A percentile compares a stretch with the other conserved stretches of the same genome.
phyloP scores from a whole-genome alignment of 2,113 vertebrate species.

The Elanoides forficatus region DNA sequence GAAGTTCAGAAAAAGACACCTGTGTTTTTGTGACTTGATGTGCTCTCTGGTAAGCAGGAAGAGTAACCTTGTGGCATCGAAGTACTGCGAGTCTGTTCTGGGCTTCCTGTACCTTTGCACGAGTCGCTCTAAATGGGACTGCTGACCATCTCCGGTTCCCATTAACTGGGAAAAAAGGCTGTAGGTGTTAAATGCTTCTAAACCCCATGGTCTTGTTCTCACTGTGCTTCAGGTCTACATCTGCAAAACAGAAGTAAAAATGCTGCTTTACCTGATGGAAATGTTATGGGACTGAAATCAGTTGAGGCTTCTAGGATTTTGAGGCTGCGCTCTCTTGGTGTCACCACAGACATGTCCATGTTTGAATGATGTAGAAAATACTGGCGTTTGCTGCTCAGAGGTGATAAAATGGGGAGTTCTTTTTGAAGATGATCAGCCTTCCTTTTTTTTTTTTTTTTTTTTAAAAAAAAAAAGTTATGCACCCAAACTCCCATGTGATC shows the following conservation, averaged over 20 bases:
- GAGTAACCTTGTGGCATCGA: not conserved
- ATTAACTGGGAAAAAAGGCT: not conserved
- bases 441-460: not conserved
- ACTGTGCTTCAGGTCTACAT: not conserved
- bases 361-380: not conserved
- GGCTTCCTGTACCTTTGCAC: not conserved
- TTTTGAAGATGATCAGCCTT: not conserved
- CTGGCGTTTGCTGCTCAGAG: not conserved
- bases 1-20: not conserved
- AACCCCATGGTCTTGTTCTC: not conserved
- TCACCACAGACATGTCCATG: rapidly evolving
- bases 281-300: not conserved
- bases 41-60: not conserved
- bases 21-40: not conserved
- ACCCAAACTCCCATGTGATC: not conserved
- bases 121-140: not conserved
- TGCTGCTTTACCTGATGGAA: not conserved
- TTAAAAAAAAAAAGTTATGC: not conserved
- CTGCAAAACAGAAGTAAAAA: not conserved
- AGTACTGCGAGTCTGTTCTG: not conserved
- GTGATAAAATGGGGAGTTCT: not conserved
- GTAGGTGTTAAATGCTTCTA: not conserved
- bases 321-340: not conserved
- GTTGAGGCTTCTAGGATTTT: not conserved
- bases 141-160: not conserved